Evolutionary conservation across 2,888 invertebrate genomes (phyloP).

Genomic region (Campoplex nolae): DNA sequence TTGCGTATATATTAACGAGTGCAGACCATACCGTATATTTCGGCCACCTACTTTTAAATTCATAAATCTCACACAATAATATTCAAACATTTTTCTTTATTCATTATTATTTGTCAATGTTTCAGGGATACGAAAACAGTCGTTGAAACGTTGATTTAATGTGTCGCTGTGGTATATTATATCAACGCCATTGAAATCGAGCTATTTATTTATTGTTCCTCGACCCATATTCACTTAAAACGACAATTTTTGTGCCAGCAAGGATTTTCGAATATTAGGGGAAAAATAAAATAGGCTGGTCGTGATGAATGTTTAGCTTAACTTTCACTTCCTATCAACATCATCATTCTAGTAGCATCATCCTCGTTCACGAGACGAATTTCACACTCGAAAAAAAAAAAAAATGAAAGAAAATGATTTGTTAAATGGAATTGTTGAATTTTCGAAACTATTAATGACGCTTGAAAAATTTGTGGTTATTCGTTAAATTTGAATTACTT

Average conservation of each 20-base stretch:
- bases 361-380: background rate
- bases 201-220: background rate
- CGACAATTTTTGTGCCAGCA: background rate
- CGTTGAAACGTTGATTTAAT: constrained; percentile 20
- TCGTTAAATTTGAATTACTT: background rate
- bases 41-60: background rate
- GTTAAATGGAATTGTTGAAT: no score
- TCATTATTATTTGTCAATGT: background rate
- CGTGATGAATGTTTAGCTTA: constrained; percentile 9
- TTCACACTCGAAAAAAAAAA: background rate
- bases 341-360: background rate
- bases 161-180: background rate
- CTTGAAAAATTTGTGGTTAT: background rate
- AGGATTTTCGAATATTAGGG: background rate
- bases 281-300: background rate
- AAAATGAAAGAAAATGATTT: background rate
- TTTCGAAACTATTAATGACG: no score
- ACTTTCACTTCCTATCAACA: background rate
- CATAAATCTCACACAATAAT: background rate
- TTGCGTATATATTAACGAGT: constrained; percentile 65
- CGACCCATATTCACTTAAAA: background rate
- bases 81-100: background rate
- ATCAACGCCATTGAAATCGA: background rate
- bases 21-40: constrained; percentile 30
- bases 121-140: constrained; percentile 17